A percentile compares a stretch with the other conserved stretches of the same genome.
These are phyloP conservation scores for Prorops nasuta DNA, from an alignment of 1,140 invertebrate genomes.

Conservation along the genomic window DNA sequence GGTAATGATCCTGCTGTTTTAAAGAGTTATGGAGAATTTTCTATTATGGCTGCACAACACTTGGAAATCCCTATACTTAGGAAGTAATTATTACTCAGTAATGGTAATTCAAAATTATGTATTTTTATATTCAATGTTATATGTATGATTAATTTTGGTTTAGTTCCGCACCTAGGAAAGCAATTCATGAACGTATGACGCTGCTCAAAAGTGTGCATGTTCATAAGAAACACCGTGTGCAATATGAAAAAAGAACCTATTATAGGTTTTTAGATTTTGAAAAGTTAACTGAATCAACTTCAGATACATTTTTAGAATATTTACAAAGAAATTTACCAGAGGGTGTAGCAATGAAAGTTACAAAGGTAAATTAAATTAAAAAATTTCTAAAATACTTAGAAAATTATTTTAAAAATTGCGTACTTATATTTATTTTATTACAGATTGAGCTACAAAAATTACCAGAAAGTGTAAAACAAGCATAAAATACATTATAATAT, in stretches of 20 bases:
- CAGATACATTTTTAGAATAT: constrained; percentile 95
- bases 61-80: constrained; percentile 74
- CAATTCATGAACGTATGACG: constrained; percentile 73
- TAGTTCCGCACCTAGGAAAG: constrained; percentile 72
- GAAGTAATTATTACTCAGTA: constrained; percentile 59
- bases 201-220: constrained; percentile 86
- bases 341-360: constrained; percentile 93
- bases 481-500: neutral
- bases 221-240: constrained; percentile 91
- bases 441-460: constrained; percentile 58
- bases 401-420: too few relatives aligned
- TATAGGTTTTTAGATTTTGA: constrained; percentile 81
- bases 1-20: constrained; percentile 85
- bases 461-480: constrained; percentile 17
- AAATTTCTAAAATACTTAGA: constrained; percentile 4
- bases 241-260: constrained; percentile 95
- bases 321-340: constrained; percentile 96
- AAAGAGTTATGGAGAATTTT: constrained; percentile 85
- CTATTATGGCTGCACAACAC: constrained; percentile 73
- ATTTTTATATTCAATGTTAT: constrained; percentile 17
- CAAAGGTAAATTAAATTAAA: constrained; percentile 63
- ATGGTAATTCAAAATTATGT: neutral
- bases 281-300: constrained; percentile 89
- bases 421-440: constrained; percentile 25
- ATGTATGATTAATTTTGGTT: constrained; percentile 36